Conservation (phyloP, 2,797 vertebrate genomes). For the Bradypodion ventrale region DNA sequence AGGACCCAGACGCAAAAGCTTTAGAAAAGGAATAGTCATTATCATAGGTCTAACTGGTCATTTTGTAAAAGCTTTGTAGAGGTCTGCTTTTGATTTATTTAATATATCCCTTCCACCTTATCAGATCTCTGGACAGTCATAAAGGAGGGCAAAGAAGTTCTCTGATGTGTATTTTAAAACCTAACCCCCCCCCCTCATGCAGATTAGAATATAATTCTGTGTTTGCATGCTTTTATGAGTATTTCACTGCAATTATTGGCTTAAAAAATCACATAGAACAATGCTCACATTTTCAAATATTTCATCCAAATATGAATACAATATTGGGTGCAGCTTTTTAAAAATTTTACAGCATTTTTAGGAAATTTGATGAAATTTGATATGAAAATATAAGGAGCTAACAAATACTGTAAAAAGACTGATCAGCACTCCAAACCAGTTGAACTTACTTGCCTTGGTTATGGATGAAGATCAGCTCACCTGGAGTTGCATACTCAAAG, state of each 20-base stretch:
- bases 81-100: not conserved
- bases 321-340: not conserved
- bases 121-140: not conserved
- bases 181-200: not conserved
- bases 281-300: not conserved
- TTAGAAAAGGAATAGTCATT: not conserved
- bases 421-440: not conserved
- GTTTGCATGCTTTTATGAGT: not conserved
- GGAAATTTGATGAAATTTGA: not conserved
- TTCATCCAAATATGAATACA: not conserved
- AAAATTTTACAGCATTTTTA: not conserved
- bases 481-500: not conserved
- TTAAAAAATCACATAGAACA: not conserved
- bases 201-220: not conserved
- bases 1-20: not conserved
- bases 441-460: not conserved
- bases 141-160: not conserved
- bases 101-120: not conserved
- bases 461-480: not conserved
- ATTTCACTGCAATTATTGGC: not conserved
- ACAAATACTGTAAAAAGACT: not conserved
- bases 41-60: not conserved
- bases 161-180: not conserved
- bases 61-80: not conserved
- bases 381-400: not conserved